Base-by-base conservation (phyloP, 2,113 vertebrate genomes). In the Hyla sarda region DNA sequence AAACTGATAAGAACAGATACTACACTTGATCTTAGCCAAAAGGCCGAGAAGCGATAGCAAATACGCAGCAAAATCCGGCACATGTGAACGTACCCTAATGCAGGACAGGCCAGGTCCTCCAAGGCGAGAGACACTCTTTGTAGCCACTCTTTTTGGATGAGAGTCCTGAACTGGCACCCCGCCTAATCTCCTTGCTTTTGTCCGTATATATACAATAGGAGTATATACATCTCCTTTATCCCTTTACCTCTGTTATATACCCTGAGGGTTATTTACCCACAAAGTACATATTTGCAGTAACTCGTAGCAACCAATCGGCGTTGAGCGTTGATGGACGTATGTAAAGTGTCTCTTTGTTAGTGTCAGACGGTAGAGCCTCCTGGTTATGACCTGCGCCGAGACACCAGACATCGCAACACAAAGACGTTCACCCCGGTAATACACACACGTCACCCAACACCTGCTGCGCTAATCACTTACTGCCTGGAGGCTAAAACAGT, bases 381-480 rank as follows among this genome's bases (percentile, higher is more conserved):
- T 80, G 56, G 74, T 32, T 58, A 28, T 80, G 32, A 60, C 32
- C 77, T 45, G 56, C 7, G 56, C 41, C 34, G 34, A 65, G 78
- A 83, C 52, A 30, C 32, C 88, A 88, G 89, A 88, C 77, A 30
- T 65, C 91, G 89, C 89, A 88, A 80, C 72, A 52, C 85, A 89
- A 86, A 0, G 60, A 88, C 81, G 87, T 91, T 89, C 41, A 16
- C 86, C 83, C 67, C 8, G 67, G 32, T 71, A 88, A 87, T 28
- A 14, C 32, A 65, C 89, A 90, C 89, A 87, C 90, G 90, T 89
- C 87, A 80, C 82, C 79, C 89, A 47, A 60, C 93, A 94, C 90
- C 93, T 94, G 93, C 89, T 88, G 32, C 6, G 84, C 88, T 87
- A 88, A 90, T 89, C 73, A 86, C 89, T 90, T 86, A 89, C 88